phyloP scores from a whole-genome alignment of 2,888 invertebrate genomes.

The Diabrotica balteata region DNA sequence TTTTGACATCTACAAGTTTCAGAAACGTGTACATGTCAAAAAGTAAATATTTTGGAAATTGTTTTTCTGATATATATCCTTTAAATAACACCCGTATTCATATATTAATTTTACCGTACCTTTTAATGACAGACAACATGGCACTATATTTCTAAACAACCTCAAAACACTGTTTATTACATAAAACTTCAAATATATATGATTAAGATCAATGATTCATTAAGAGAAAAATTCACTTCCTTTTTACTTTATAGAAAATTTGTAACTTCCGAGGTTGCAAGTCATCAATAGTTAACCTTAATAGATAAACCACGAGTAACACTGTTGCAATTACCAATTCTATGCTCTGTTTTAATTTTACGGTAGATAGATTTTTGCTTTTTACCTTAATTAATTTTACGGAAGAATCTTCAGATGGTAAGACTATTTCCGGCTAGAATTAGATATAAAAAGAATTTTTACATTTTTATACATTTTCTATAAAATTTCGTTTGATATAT shows the following conservation, averaged over 20 bases:
- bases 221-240: conserved; percentile 1
- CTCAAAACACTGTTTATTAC: not conserved
- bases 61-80: too few relatives aligned
- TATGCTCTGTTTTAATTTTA: conserved; percentile 5
- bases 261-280: conserved; percentile 23
- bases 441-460: too few relatives aligned
- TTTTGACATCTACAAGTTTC: too few relatives aligned
- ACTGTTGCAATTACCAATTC: conserved; percentile 13
- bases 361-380: conserved; percentile 8
- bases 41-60: too few relatives aligned
- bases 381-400: not conserved
- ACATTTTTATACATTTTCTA: too few relatives aligned
- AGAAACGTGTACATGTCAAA: too few relatives aligned
- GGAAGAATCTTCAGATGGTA: not conserved
- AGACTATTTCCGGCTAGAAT: not conserved
- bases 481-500: too few relatives aligned
- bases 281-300: conserved; percentile 19
- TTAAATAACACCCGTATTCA: too few relatives aligned
- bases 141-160: not conserved
- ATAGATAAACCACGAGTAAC: not conserved
- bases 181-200: too few relatives aligned
- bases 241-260: conserved; percentile 10
- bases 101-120: not conserved
- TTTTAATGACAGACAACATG: conserved; percentile 8
- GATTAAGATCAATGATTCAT: not conserved